Conservation (phyloP, 2,113 vertebrate species). For the Salvator merianae region DNA sequence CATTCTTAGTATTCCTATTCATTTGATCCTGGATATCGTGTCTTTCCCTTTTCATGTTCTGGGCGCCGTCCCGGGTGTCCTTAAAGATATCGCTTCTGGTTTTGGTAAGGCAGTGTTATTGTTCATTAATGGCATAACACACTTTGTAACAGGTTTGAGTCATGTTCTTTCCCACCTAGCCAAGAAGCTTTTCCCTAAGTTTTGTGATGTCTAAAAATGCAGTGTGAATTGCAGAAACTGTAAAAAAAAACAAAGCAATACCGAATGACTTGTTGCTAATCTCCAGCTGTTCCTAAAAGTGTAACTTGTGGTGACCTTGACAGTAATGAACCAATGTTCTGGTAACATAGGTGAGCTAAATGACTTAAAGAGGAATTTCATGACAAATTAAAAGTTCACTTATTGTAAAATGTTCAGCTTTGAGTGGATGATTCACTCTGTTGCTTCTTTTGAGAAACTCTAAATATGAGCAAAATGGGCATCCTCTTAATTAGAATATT, state of each 20-base stretch:
- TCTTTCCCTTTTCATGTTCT: conserved; percentile 74
- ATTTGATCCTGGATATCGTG: conserved; percentile 72
- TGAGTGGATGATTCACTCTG: conserved; percentile 13
- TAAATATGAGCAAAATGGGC: neutral
- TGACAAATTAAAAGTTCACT: conserved; percentile 41
- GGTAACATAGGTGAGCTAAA: conserved; percentile 36
- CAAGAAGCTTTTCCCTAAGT: conserved; percentile 65
- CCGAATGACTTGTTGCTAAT: conserved; percentile 51
- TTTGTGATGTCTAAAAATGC: conserved; percentile 58
- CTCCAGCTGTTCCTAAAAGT: conserved; percentile 59
- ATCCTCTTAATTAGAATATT: neutral
- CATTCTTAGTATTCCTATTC: conserved; percentile 68
- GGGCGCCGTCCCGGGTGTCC: conserved; percentile 73
- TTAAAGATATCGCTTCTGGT: conserved; percentile 71
- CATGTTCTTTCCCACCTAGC: conserved; percentile 61
- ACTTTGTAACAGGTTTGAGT: conserved; percentile 63
- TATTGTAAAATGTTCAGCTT: conserved; percentile 27
- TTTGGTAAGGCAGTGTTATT: conserved; percentile 61
- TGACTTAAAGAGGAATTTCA: fast-evolving
- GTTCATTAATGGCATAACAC: conserved; percentile 63
- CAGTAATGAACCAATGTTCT: conserved; percentile 40
- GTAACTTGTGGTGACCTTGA: conserved; percentile 68
- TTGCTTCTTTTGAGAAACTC: conserved; percentile 7
- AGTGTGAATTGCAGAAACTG: neutral
- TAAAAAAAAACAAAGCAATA: conserved; percentile 32